phyloP scores from a whole-genome alignment of 2,888 invertebrate genomes.

The Drosophila acutilabella region DNA sequence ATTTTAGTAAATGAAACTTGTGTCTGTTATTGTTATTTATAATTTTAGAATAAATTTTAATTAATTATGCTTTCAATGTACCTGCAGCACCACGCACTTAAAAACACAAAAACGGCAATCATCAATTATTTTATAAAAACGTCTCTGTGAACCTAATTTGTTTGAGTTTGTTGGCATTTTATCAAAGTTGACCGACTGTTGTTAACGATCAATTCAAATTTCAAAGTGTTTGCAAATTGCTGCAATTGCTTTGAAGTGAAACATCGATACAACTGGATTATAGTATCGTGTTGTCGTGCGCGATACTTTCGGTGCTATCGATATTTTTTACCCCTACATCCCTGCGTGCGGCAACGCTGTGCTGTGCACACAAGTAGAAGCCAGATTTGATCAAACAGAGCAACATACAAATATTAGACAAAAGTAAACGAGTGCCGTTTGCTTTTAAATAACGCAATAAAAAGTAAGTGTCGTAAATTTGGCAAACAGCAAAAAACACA shows the following conservation, averaged over 20 bases:
- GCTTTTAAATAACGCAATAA: constrained; percentile 6
- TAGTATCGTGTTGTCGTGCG: constrained; percentile 14
- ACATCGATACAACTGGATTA: constrained; percentile 28
- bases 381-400: constrained; percentile 57
- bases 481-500: constrained; percentile 1
- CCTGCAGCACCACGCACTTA: neutral
- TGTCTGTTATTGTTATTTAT: too few relatives aligned
- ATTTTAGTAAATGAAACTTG: neutral
- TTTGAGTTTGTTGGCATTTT: neutral
- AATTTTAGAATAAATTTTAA: too few relatives aligned
- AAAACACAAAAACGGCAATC: neutral
- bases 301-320: constrained; percentile 48
- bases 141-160: neutral
- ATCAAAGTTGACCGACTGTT: neutral
- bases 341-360: constrained; percentile 59
- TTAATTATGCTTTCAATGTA: too few relatives aligned
- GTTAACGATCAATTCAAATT: constrained; percentile 4
- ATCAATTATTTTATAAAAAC: neutral
- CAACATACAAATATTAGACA: constrained; percentile 38
- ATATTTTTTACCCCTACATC: constrained; percentile 55
- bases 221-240: constrained; percentile 12
- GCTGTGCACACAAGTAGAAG: constrained; percentile 55
- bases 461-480: constrained; percentile 35
- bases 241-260: constrained; percentile 14
- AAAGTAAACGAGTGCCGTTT: constrained; percentile 24